These are phyloP conservation scores for Callyntrura guangdongensis DNA, from an alignment of 2,888 invertebrate genomes.

Conservation along the genomic window DNA sequence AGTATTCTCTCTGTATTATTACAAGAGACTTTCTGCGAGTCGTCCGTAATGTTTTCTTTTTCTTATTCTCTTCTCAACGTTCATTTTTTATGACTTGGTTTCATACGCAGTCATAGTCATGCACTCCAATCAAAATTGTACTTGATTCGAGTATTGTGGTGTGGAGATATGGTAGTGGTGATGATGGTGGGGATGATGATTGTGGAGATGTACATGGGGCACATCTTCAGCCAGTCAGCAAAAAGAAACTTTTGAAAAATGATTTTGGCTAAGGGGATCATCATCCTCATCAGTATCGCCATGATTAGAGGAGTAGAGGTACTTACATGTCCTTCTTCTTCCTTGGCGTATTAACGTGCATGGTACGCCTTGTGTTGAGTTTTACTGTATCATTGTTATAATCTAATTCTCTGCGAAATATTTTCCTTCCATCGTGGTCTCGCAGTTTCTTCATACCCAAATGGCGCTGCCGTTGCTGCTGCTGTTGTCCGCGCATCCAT, in stretches of 20 bases:
- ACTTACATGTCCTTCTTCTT: conserved; percentile 58
- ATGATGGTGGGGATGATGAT: conserved; percentile 34
- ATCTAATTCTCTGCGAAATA: conserved; percentile 63
- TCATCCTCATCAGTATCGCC: conserved; percentile 68
- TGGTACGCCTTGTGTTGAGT: conserved; percentile 8
- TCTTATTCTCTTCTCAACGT: conserved; percentile 56
- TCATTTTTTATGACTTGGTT: conserved; percentile 65
- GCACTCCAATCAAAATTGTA: conserved; percentile 31
- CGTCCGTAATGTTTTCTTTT: conserved; percentile 54
- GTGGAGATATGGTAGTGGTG: conserved; percentile 14
- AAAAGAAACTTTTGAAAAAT: conserved; percentile 25
- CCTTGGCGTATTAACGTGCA: not conserved
- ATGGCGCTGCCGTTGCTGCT: conserved; percentile 3
- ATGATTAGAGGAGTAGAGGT: conserved; percentile 50
- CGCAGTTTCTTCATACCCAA: conserved; percentile 14
- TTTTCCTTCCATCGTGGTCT: conserved; percentile 58
- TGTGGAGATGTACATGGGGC: not conserved
- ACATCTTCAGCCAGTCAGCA: conserved; percentile 31
- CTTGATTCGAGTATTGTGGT: conserved; percentile 40
- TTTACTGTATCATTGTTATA: conserved; percentile 47
- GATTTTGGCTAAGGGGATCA: conserved; percentile 68
- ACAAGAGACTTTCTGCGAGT: conserved; percentile 53
- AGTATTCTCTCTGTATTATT: conserved; percentile 67
- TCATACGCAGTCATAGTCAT: conserved; percentile 48
- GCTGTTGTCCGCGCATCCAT: conserved; percentile 68